Conservation (phyloP, 2,888 invertebrate genomes). For the Fabriciana adippe region DNA sequence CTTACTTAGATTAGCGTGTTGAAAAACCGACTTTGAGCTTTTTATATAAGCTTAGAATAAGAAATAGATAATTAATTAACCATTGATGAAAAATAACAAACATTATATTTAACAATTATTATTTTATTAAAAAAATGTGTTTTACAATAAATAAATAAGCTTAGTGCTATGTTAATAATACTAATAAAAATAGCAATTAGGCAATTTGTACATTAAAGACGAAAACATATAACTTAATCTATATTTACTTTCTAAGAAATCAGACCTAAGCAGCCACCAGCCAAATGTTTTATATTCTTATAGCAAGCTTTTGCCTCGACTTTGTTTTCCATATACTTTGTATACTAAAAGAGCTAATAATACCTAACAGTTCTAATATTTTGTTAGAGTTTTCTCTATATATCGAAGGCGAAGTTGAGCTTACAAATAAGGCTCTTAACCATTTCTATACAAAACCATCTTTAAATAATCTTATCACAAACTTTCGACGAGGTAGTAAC, state of each 20-base stretch:
- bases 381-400: background rate
- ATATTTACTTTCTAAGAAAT: background rate
- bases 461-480: slow-evolving; percentile 46
- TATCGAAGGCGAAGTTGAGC: background rate
- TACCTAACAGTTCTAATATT: too few species aligned
- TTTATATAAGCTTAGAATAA: too few species aligned
- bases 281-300: too few species aligned
- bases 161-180: slow-evolving; percentile 56
- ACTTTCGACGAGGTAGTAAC: slow-evolving; percentile 45
- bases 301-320: too few species aligned
- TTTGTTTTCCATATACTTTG: too few species aligned
- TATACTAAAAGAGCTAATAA: too few species aligned
- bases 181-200: slow-evolving; percentile 52
- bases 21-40: too few species aligned
- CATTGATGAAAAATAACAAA: background rate
- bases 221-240: slow-evolving; percentile 17
- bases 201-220: slow-evolving; percentile 54
- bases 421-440: background rate
- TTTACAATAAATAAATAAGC: slow-evolving; percentile 55
- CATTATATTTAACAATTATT: background rate
- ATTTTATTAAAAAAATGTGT: slow-evolving; percentile 32
- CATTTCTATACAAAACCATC: slow-evolving; percentile 9
- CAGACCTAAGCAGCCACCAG: background rate
- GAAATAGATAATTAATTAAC: too few species aligned
- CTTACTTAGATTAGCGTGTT: too few species aligned